These are phyloP conservation scores for Sarcophaga bullata DNA, from an alignment of 1,140 invertebrate genomes.

Conservation along the genomic window DNA sequence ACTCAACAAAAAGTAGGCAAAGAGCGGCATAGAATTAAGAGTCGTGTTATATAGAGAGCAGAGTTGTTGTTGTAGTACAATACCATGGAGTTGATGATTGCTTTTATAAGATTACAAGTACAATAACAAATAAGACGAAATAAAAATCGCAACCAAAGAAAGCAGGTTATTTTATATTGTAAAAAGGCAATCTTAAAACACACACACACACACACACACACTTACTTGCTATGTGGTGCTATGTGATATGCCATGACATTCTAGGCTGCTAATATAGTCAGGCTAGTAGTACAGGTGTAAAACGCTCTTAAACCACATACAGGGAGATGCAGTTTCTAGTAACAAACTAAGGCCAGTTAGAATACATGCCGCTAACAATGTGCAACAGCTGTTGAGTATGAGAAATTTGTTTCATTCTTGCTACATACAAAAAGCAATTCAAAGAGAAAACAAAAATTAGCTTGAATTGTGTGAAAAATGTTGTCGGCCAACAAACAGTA, in stretches of 20 bases:
- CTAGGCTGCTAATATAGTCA: neutral
- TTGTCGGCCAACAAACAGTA: neutral
- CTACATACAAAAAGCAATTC: too few species aligned
- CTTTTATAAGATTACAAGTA: constrained; percentile 33
- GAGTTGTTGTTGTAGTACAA: too few species aligned
- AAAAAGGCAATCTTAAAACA: constrained; percentile 21
- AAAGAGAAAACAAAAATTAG: neutral
- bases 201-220: constrained; percentile 16
- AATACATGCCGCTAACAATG: neutral
- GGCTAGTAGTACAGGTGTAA: constrained; percentile 27
- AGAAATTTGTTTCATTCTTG: too few species aligned
- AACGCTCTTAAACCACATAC: neutral
- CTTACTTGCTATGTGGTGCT: too few species aligned
- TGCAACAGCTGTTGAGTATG: too few species aligned
- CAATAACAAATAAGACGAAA: constrained; percentile 7
- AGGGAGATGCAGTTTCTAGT: neutral
- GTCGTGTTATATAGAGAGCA: too few species aligned
- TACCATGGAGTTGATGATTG: constrained; percentile 2
- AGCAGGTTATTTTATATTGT: constrained; percentile 28
- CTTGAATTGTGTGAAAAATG: constrained; percentile 20
- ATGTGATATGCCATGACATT: constrained; percentile 6
- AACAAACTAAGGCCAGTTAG: neutral
- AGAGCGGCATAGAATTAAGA: neutral
- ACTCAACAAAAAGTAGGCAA: neutral
- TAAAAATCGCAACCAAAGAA: constrained; percentile 5